These are phyloP conservation scores for Colius striatus DNA, from an alignment of 2,113 vertebrate species.

Conservation along the genomic window DNA sequence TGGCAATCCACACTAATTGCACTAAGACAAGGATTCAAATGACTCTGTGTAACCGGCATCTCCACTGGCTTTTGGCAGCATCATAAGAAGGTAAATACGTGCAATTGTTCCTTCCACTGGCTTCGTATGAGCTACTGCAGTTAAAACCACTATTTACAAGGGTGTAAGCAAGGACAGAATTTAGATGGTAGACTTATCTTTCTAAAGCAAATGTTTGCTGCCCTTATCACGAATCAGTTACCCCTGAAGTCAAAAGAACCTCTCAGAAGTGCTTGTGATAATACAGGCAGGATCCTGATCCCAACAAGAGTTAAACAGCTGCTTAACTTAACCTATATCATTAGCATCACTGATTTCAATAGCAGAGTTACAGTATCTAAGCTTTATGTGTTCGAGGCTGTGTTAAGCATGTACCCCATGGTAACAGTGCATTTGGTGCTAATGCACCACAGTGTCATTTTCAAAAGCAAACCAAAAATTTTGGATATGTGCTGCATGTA, in stretches of 20 bases:
- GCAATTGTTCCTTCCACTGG: neutral
- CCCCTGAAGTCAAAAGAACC: constrained; percentile 4
- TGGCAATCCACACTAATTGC: neutral
- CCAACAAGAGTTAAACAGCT: neutral
- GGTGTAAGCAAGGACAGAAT: neutral
- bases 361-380: neutral
- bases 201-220: neutral
- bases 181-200: neutral
- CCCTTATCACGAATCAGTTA: neutral
- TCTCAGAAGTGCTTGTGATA: neutral
- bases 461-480: neutral
- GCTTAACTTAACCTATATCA: neutral
- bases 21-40: neutral
- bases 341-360: neutral
- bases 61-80: neutral
- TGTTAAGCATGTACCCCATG: rapidly evolving
- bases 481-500: neutral
- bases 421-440: neutral
- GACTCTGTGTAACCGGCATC: neutral
- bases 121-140: neutral
- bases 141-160: neutral
- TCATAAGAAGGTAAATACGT: neutral
- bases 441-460: neutral
- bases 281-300: constrained; percentile 2
- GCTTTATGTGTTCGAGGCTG: rapidly evolving